These are phyloP conservation scores for Caenorhabditis inopinata DNA, from an alignment of 1,140 invertebrate genomes.

Conservation along the genomic window DNA sequence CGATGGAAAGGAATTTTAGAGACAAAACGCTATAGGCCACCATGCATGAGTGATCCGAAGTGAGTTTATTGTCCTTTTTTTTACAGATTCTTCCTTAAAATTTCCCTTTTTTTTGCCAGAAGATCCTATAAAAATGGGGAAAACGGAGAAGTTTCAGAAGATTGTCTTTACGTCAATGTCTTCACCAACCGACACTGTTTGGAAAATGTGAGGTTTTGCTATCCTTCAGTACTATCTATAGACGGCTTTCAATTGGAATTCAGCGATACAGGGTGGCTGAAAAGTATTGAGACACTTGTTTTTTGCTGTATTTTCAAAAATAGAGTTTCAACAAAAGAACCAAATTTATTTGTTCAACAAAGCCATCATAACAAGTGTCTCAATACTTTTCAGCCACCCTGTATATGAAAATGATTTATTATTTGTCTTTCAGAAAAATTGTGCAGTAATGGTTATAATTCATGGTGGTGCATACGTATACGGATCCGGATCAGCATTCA, in stretches of 20 bases:
- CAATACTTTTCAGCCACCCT: no score
- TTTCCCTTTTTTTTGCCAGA: not conserved
- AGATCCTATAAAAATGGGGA: not conserved
- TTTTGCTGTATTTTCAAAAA: no score
- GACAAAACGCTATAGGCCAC: not conserved
- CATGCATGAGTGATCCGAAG: not conserved
- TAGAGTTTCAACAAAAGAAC: no score
- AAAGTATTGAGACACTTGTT: no score
- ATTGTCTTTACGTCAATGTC: constrained; percentile 22
- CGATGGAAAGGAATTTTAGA: constrained; percentile 17
- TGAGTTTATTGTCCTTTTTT: no score
- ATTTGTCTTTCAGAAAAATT: constrained; percentile 33
- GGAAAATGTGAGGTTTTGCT: not conserved
- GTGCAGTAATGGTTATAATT: constrained; percentile 35
- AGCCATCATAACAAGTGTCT: no score
- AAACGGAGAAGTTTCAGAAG: not conserved
- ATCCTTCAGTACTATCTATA: no score
- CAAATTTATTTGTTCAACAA: no score
- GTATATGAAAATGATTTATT: no score
- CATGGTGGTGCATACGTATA: constrained; percentile 37
- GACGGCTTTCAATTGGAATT: no score
- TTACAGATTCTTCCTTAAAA: no score
- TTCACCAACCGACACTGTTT: not conserved
- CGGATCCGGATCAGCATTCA: constrained; percentile 8
- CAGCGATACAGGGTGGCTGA: no score